Evolutionary conservation across 2,888 invertebrate species (phyloP).

Genomic region (Lycia hirtaria): DNA sequence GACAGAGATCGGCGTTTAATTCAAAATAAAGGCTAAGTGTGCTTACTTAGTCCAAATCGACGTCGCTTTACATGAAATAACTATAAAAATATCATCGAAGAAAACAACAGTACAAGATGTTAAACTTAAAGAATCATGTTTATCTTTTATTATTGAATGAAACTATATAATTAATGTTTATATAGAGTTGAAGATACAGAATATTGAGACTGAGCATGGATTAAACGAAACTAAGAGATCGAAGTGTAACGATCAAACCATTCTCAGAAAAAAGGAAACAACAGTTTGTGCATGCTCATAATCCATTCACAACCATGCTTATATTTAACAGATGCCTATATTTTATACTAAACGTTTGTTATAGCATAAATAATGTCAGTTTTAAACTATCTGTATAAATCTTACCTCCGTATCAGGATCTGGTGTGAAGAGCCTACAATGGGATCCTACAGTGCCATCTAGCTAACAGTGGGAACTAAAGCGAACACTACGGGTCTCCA

Average conservation of each 20-base stretch:
- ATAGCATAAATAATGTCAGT: neutral
- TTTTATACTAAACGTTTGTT: neutral
- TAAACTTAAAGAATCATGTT: too few relatives aligned
- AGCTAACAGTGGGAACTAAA: constrained; percentile 33
- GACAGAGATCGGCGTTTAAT: constrained; percentile 12
- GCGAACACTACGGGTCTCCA: constrained; percentile 31
- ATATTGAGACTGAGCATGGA: neutral
- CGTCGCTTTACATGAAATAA: too few relatives aligned
- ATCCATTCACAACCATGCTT: constrained; percentile 19
- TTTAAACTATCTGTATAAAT: neutral
- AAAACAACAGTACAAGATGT: too few relatives aligned
- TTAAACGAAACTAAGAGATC: constrained; percentile 12
- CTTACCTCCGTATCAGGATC: constrained; percentile 19
- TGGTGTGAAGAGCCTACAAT: constrained; percentile 19
- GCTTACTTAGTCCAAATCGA: too few relatives aligned
- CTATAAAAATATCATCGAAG: too few relatives aligned
- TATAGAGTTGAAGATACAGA: neutral
- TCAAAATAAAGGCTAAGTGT: neutral
- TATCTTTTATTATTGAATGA: too few relatives aligned
- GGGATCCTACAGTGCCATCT: constrained; percentile 10
- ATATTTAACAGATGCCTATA: neutral
- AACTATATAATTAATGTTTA: too few relatives aligned
- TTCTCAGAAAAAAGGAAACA: constrained; percentile 32
- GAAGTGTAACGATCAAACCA: constrained; percentile 5
- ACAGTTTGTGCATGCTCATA: constrained; percentile 27